These are phyloP conservation scores for Ectemnius cavifrons DNA, from an alignment of 2,888 invertebrate genomes.

Conservation along the genomic window DNA sequence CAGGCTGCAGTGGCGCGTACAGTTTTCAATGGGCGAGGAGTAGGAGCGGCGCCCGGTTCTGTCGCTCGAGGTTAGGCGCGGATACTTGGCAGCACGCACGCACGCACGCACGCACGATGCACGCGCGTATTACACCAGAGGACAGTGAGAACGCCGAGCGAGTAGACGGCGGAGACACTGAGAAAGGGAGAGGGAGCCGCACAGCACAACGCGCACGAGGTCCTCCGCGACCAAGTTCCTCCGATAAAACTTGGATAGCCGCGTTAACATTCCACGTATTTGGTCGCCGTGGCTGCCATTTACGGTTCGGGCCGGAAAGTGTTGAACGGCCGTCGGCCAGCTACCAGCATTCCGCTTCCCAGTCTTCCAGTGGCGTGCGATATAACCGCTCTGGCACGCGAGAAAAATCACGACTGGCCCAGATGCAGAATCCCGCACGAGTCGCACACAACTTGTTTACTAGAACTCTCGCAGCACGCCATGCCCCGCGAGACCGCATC, in stretches of 20 bases:
- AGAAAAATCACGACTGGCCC: constrained; percentile 62
- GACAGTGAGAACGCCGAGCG: not conserved
- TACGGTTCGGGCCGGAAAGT: constrained; percentile 17
- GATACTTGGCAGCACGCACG: not conserved
- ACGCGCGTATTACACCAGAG: not conserved
- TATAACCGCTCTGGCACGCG: constrained; percentile 36
- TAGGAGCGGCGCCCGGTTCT: no score
- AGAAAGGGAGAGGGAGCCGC: constrained; percentile 4
- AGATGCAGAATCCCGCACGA: constrained; percentile 69
- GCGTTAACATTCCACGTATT: constrained; percentile 12
- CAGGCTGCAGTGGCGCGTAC: constrained; percentile 15
- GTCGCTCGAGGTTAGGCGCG: not conserved
- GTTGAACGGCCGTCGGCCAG: not conserved
- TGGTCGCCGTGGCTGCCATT: not conserved
- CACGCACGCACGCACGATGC: not conserved
- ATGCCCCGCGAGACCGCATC: constrained; percentile 66
- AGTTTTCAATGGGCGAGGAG: constrained; percentile 32
- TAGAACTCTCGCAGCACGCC: constrained; percentile 75
- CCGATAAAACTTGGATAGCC: not conserved
- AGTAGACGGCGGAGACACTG: no score
- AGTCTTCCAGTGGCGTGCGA: not conserved
- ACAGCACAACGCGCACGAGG: constrained; percentile 38
- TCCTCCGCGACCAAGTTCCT: constrained; percentile 25
- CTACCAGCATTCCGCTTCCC: no score
- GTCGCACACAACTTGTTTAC: constrained; percentile 76